Base-by-base conservation (phyloP, 1,140 invertebrate genomes). In the Tribolium madens region DNA sequence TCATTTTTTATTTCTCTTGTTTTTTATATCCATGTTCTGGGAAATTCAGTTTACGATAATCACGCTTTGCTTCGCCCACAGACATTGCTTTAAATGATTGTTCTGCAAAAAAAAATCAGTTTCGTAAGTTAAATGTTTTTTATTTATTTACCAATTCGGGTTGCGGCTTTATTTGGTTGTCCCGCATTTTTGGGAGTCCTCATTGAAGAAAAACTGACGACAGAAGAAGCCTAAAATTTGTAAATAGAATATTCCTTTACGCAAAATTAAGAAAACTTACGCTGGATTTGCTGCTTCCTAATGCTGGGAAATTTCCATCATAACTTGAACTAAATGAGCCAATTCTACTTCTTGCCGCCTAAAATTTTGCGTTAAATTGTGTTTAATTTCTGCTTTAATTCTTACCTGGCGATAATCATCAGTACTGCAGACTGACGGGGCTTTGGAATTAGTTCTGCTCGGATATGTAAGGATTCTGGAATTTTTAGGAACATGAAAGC, bases 401-500 rank as follows among this genome's bases (percentile, higher is more conserved):
- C 36, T 57, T 26, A 57, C 52, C 6, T n/a, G 17, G 1, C 52
- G 5, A 0, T 5, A 57, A 18, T 57, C 18, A 57, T 57, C 52
- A 26, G 5, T 57, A 4, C 15, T 21, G 17, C 18, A 57, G n/a
- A 57, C 52, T 21, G 52, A 57, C 9, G 15, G 7, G n/a, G 10
- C 18, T 18, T 57, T 17, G 6, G 52, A 57, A 17, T 15, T 57
- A 57, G 18, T 10, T 2, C 10, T 0, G 18, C 10, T 57, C 0
- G 3, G 9, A 10, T 42, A 4, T 42, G 6, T 5, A 3, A 5
- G 2, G 9, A 57, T 21, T 21, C n/a, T 26, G 2, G 15, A 18
- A 17, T 57, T 57, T 6, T 18, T 9, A 0, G 90, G 89, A 42
- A 86, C 81, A 80, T 91, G 90, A 1, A 83, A 46, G 0, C 88